Conservation (phyloP, 2,797 vertebrate genomes). For the Sebastes cheni region DNA sequence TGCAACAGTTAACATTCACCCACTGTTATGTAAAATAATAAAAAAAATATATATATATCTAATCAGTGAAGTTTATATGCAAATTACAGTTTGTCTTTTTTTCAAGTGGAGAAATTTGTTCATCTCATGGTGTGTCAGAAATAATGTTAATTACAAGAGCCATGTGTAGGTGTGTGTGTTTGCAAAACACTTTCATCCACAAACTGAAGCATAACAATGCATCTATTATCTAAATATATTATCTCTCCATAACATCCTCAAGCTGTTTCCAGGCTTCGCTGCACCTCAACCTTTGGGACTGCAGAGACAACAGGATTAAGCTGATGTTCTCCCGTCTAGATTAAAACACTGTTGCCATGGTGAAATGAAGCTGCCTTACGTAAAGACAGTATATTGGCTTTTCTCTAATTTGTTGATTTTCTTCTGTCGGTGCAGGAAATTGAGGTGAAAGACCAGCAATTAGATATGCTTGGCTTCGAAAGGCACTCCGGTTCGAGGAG, state of each 20-base stretch:
- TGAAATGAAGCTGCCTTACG: constrained; percentile 1
- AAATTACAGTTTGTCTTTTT: neutral
- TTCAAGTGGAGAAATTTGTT: neutral
- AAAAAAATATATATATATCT: neutral
- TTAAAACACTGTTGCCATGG: constrained; percentile 47
- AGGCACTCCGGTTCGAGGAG: neutral
- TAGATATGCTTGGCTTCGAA: neutral
- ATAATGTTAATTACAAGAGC: neutral
- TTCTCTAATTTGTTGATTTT: neutral
- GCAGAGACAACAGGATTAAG: neutral
- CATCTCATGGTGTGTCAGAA: neutral
- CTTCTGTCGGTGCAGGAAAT: neutral
- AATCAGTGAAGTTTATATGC: neutral
- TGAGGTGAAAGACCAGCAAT: neutral
- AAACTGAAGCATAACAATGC: neutral
- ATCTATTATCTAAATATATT: neutral
- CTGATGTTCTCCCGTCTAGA: neutral
- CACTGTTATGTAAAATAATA: neutral
- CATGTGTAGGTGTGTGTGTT: neutral
- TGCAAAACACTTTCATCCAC: neutral
- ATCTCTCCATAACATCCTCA: neutral
- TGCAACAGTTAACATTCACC: neutral
- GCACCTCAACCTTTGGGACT: neutral
- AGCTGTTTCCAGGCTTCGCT: neutral
- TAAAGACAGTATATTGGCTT: neutral